These are phyloP conservation scores for Mystacornis crossleyi DNA, from an alignment of 2,113 vertebrate species.

Conservation along the genomic window DNA sequence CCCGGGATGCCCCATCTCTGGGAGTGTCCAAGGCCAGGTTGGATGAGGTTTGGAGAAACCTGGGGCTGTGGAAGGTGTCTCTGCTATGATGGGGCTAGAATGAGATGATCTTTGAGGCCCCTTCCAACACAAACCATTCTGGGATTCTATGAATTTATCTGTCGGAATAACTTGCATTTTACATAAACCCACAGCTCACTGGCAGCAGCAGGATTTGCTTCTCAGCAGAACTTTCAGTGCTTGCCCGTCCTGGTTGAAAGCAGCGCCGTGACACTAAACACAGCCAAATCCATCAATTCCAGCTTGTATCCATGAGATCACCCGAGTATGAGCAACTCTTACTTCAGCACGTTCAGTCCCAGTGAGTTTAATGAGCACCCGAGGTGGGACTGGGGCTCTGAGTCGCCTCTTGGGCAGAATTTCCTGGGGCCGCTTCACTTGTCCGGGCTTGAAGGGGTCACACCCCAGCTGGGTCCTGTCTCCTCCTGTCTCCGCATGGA, in stretches of 20 bases:
- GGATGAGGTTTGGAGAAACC: background rate
- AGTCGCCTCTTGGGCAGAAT: background rate
- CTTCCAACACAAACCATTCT: background rate
- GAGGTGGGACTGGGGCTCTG: background rate
- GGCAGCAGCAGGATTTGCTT: background rate
- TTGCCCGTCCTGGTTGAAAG: background rate
- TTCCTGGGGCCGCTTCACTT: background rate
- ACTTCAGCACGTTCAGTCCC: background rate
- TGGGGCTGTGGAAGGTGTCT: background rate
- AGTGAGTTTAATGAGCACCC: background rate
- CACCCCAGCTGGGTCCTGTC: background rate
- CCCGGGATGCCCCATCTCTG: background rate
- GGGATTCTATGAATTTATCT: background rate
- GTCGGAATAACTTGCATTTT: background rate
- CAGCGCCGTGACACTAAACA: background rate
- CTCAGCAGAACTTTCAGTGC: background rate
- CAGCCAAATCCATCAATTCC: background rate
- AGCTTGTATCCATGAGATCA: background rate
- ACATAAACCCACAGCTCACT: background rate
- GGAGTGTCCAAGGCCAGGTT: background rate
- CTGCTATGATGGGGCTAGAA: background rate
- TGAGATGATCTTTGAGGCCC: background rate
- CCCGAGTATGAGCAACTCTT: background rate
- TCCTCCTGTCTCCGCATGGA: background rate
- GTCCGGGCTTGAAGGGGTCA: background rate